Conservation (phyloP, 2,888 invertebrate species). For the Acanthosepion esculentum region DNA sequence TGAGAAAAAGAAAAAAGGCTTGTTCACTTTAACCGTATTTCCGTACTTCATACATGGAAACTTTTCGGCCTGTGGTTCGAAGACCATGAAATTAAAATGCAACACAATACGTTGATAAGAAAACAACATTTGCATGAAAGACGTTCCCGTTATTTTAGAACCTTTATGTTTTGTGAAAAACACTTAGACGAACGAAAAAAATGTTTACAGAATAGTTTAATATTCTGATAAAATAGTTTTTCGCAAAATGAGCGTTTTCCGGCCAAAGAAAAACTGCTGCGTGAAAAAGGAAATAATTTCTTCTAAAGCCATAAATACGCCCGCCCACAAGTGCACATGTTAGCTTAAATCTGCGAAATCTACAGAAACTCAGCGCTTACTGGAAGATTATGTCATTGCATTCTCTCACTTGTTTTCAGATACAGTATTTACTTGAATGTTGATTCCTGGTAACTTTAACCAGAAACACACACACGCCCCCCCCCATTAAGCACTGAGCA, state of each 20-base stretch:
- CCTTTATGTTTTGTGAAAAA: not conserved
- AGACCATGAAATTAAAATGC: not conserved
- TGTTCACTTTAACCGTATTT: not conserved
- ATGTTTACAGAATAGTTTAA: not conserved
- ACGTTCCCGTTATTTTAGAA: not conserved
- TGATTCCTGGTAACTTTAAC: not conserved
- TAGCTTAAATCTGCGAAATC: not conserved
- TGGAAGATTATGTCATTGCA: not conserved
- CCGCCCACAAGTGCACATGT: not conserved
- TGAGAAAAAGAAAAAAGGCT: not conserved
- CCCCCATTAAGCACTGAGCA: not conserved
- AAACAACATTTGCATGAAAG: not conserved
- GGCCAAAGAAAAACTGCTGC: not conserved
- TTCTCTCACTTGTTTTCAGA: not conserved
- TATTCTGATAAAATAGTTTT: not conserved
- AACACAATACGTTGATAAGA: not conserved
- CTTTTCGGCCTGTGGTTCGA: not conserved
- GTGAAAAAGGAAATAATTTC: not conserved
- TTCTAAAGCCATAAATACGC: not conserved
- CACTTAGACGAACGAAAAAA: not conserved
- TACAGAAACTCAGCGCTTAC: not conserved
- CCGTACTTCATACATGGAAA: not conserved
- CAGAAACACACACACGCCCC: not conserved
- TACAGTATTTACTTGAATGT: not conserved
- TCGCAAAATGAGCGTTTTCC: not conserved